phyloP scores from a whole-genome alignment of 1,140 invertebrate genomes.

The Euborellia annulipes region DNA sequence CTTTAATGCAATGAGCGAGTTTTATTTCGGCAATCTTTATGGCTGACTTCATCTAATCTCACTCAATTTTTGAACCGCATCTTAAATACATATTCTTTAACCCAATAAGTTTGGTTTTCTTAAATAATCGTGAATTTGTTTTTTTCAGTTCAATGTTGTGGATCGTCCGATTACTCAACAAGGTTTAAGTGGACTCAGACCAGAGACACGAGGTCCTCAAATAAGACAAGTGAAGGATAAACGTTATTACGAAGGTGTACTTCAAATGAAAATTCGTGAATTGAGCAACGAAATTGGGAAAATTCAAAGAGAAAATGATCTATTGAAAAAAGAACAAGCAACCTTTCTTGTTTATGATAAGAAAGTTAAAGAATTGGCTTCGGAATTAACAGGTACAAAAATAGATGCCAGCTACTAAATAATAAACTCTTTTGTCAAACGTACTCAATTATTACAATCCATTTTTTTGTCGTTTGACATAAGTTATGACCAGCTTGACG shows the following conservation, averaged over 20 bases:
- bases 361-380: slow-evolving; percentile 46
- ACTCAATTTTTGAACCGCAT: no score
- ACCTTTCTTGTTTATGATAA: slow-evolving; percentile 64
- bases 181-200: slow-evolving; percentile 58
- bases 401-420: no score
- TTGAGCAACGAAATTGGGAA: slow-evolving; percentile 49
- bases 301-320: slow-evolving; percentile 51
- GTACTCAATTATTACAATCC: no score
- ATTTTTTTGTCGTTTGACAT: no score
- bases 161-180: slow-evolving; percentile 73
- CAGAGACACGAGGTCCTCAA: slow-evolving; percentile 40
- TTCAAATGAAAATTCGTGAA: slow-evolving; percentile 63
- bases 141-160: no score
- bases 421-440: no score
- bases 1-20: slow-evolving; percentile 16
- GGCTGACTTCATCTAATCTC: neutral
- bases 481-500: no score
- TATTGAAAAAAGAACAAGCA: slow-evolving; percentile 52
- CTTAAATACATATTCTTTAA: no score
- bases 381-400: slow-evolving; percentile 49
- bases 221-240: slow-evolving; percentile 61
- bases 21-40: slow-evolving; percentile 16
- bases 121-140: slow-evolving; percentile 5
- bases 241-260: slow-evolving; percentile 61
- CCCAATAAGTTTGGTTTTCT: neutral